Percentiles rank a stretch among this genome's conserved stretches.
These are phyloP conservation scores for Rhingia campestris DNA, from an alignment of 2,888 invertebrate species.

Conservation along the genomic window DNA sequence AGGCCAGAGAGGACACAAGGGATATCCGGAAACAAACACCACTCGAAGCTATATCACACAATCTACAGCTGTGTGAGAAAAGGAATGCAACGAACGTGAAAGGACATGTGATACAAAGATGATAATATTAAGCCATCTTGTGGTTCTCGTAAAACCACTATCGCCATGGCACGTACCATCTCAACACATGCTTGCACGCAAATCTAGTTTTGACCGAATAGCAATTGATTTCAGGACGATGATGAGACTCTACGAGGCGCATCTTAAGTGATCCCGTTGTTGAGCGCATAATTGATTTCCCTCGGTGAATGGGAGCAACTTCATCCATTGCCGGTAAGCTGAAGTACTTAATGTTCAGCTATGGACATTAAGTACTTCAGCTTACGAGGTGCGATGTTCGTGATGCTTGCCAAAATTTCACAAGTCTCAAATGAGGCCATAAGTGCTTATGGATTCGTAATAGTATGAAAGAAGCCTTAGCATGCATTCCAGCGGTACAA, in stretches of 20 bases:
- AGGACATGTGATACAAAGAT: slow-evolving; percentile 40
- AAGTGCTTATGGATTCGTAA: slow-evolving; percentile 51
- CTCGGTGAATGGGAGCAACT: slow-evolving; percentile 2
- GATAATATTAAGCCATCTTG: slow-evolving; percentile 46
- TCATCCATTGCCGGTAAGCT: slow-evolving; percentile 14
- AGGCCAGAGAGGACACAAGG: slow-evolving; percentile 41
- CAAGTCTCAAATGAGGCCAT: slow-evolving; percentile 34
- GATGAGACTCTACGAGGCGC: slow-evolving; percentile 19
- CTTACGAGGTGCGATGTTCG: slow-evolving; percentile 24
- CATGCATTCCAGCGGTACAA: slow-evolving; percentile 34
- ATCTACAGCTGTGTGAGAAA: slow-evolving; percentile 41
- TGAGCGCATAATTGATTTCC: slow-evolving; percentile 49
- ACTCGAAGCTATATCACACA: slow-evolving; percentile 40
- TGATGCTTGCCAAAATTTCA: slow-evolving; percentile 58
- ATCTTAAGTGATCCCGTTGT: slow-evolving; percentile 21
- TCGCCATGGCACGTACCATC: slow-evolving; percentile 48
- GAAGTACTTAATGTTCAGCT: slow-evolving; percentile 44
- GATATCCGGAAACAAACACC: slow-evolving; percentile 67
- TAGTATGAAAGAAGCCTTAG: slow-evolving; percentile 49
- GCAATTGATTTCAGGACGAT: slow-evolving; percentile 28
- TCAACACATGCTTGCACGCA: slow-evolving; percentile 6
- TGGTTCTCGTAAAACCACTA: slow-evolving; percentile 8
- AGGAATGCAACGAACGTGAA: slow-evolving; percentile 54
- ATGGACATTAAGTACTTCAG: too few relatives aligned
- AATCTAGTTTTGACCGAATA: slow-evolving; percentile 30